Conservation (phyloP, 2,797 vertebrate species). For the Nannoperca australis region DNA sequence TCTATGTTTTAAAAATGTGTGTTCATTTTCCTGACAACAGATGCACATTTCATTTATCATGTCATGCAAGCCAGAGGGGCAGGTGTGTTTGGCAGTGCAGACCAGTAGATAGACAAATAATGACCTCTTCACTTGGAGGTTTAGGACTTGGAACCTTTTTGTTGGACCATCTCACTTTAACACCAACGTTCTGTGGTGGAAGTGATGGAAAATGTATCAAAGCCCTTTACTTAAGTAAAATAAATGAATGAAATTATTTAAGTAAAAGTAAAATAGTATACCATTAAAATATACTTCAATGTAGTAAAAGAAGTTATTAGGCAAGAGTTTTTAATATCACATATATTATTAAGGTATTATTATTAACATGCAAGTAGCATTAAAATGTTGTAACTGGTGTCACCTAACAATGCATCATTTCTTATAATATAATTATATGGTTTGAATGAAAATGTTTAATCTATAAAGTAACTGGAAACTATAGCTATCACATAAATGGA, state of each 20-base stretch:
- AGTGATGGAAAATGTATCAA: background rate
- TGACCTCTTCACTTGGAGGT: too few relatives aligned
- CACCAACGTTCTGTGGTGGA: background rate
- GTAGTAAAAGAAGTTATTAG: background rate
- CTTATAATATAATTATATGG: background rate
- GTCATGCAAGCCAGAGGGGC: background rate
- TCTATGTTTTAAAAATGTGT: background rate
- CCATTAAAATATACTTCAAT: background rate
- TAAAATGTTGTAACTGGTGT: background rate
- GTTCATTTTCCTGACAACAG: background rate
- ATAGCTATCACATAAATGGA: background rate
- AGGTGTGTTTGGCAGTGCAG: too few relatives aligned
- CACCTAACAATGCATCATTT: background rate
- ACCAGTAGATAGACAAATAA: too few relatives aligned
- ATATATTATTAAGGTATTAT: background rate
- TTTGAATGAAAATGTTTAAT: background rate
- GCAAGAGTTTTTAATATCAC: background rate
- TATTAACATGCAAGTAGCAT: background rate
- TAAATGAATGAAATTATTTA: too few relatives aligned
- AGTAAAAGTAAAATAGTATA: background rate
- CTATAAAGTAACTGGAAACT: background rate
- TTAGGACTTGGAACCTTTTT: background rate
- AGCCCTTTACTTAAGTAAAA: background rate
- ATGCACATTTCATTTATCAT: too few relatives aligned
- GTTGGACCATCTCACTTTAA: too few relatives aligned